Base-by-base conservation (phyloP, 1,140 invertebrate genomes). In the Papilio helenus region DNA sequence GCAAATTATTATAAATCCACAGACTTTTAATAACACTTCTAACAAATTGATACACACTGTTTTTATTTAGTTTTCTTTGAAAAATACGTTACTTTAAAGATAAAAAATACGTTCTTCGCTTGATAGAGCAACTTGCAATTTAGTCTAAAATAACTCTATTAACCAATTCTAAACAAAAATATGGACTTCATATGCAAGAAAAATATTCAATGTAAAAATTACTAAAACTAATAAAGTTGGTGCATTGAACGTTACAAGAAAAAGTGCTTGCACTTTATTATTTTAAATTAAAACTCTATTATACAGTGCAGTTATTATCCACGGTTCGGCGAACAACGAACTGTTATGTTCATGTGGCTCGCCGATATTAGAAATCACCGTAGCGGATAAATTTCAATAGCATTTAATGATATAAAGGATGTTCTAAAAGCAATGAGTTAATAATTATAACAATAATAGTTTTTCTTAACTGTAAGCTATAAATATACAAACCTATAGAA, bases 351-450 rank as follows among this genome's bases (percentile, higher is more conserved):
- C 71, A 72, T 34, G 44, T 74, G 39, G 72, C 44, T 23, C 20
- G 20, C 39, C 44, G 23, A 74, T 74, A 74, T 74, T 74, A 74
- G 72, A 74, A 74, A 74, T 26, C 72, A 49, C 12, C 72, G 72
- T 74, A 74, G 72, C 72, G 44, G 72, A 74, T 46, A 74, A 74
- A 74, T 51, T 74, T 74, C 72, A 74, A 74, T 74, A 74, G 39
- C 72, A 26, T 74, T 46, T 51, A 68, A 74, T 74, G 9, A 12
- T 73, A 74, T 44, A 72, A 39, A 51, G 39, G 44, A 0, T 44
- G 72, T 20, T 20, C 44, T 8, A 23, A 23, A 74, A 51, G 1
- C 1, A 26, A 14, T 4, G 7, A 39, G 9, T 4, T 42, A 42
- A 42, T 72, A 72, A n/a, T 42, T 72, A 3, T 71, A 18, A 71